Conservation (phyloP, 2,888 invertebrate species). For the Lottia gigantea region DNA sequence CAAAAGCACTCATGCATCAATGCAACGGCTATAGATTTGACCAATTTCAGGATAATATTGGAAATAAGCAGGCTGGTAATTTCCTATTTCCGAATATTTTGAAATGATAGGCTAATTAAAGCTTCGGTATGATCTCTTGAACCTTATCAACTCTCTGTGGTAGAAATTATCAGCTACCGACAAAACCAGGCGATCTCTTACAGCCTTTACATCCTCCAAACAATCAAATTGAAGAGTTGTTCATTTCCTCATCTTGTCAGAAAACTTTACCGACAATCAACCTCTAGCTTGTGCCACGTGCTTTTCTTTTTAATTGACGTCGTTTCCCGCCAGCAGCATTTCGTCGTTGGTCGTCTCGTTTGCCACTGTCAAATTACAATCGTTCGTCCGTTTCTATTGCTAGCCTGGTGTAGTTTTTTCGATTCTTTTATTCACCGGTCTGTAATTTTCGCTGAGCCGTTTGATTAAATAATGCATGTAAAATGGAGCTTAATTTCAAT, state of each 20-base stretch:
- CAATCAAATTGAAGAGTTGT: conserved; percentile 14
- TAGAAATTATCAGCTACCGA: background rate
- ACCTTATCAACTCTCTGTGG: background rate
- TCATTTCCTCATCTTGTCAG: conserved; percentile 22
- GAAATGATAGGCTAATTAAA: too few relatives aligned
- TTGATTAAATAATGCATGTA: conserved; percentile 11
- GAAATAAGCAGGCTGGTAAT: too few relatives aligned
- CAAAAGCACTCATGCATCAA: too few relatives aligned
- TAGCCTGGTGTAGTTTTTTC: background rate
- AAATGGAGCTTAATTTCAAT: conserved; percentile 8
- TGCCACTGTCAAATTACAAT: conserved; percentile 1
- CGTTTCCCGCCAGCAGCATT: background rate
- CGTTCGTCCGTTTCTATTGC: background rate
- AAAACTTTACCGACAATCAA: conserved; percentile 17
- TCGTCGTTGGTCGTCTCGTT: background rate
- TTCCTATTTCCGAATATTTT: too few relatives aligned
- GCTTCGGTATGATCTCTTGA: too few relatives aligned
- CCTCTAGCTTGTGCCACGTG: conserved; percentile 10
- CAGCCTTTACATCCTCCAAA: background rate
- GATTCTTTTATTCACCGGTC: background rate
- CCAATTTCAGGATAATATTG: too few relatives aligned
- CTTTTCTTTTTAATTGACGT: conserved; percentile 3
- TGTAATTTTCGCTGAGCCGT: conserved; percentile 5
- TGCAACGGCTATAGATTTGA: too few relatives aligned
- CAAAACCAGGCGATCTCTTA: conserved; percentile 2